Evolutionary conservation across 2,797 vertebrate genomes (phyloP), one percentile per base, ranked within the genome.

Genomic region (Lepus townsendii): DNA sequence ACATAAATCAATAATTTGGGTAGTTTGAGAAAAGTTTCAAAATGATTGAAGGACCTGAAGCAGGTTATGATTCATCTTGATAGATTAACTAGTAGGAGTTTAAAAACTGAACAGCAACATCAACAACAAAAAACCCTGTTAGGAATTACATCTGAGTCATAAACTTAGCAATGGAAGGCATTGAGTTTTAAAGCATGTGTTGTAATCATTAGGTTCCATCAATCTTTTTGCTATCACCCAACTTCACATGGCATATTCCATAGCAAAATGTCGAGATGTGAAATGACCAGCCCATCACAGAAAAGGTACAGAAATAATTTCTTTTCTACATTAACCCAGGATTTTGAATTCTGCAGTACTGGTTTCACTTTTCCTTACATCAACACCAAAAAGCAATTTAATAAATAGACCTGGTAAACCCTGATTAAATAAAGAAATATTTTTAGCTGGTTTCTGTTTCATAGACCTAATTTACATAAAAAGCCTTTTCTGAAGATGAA

Each of bases 81-180:
- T 0, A 86, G 63, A 91, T 68, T 27, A 93, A 52, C 50, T 66
- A 62, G 68, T 50, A 91, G 32, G 76, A 93, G 47, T 84, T 92
- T 91, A 73, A 89, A 93, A 86, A 92, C 68, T 63, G 83, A 96
- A 77, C 20, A 91, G 75, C 54, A 75, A 77, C 20, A 91, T 69
- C 54, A 75, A 26, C 65, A 88, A 84, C 47, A 91, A 94, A 88
- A 73, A 95, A 71, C 65, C 83, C 66, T 88, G 62, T 93, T 91
- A 91, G 68, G 76, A 89, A 93, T 91, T 83, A 79, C 62, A 89
- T 85, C 77, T 95, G 93, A 93, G 89, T 68, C 93, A 86, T 76
- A 79, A 90, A 71, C 24, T 72, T 38, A 66, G 93, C 42, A 83
- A 90, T 19, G 60, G 73, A 92, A 90, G 35, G 12, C 9, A 30